These are phyloP conservation scores for Odocoileus virginianus DNA, from an alignment of 2,113 vertebrate genomes.

Conservation along the genomic window DNA sequence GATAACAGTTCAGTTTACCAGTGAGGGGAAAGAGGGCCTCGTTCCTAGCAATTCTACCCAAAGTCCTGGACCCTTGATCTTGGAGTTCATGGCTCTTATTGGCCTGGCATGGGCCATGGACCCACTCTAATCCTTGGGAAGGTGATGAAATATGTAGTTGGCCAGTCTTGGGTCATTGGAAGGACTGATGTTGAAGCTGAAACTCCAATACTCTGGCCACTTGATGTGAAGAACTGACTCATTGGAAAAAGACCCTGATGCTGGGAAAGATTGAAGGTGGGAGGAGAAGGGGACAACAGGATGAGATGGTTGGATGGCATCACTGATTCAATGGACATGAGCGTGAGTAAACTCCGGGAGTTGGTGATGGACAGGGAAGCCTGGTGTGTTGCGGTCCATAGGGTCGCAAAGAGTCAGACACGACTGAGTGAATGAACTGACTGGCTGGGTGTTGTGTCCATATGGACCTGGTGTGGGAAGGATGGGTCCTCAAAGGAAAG, in stretches of 20 bases:
- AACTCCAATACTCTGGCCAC: background rate
- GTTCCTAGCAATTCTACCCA: background rate
- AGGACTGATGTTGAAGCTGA: background rate
- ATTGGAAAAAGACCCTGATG: background rate
- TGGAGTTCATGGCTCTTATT: background rate
- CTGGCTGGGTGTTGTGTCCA: background rate
- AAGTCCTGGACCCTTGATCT: background rate
- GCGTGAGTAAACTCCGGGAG: background rate
- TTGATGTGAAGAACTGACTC: background rate
- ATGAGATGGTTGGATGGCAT: background rate
- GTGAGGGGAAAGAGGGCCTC: background rate
- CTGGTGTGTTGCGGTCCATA: background rate
- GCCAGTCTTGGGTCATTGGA: background rate
- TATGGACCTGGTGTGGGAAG: background rate
- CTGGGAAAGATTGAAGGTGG: background rate
- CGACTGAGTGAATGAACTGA: background rate
- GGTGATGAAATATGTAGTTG: background rate
- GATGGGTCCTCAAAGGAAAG: background rate
- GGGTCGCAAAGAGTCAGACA: background rate
- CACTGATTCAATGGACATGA: background rate
- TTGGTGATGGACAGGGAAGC: background rate
- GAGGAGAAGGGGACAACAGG: background rate
- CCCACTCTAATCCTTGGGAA: background rate
- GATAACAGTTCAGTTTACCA: background rate
- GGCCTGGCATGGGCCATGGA: background rate